Evolutionary conservation across 2,113 vertebrate genomes (phyloP).

Genomic region (Bos javanicus): DNA sequence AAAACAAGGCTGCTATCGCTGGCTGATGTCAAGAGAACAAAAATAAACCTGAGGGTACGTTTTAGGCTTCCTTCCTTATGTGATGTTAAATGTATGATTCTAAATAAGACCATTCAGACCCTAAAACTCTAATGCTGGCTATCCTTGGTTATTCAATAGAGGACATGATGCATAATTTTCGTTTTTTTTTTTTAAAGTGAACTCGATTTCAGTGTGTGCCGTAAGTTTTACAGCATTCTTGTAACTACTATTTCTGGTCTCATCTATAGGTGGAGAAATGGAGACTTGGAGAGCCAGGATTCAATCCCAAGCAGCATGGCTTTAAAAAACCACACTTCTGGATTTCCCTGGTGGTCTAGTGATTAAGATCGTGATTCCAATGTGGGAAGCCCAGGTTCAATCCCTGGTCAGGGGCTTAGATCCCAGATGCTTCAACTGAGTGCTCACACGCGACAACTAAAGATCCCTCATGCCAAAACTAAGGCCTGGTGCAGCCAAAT

Average conservation of each 20-base stretch:
- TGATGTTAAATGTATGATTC: not conserved
- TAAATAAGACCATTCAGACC: not conserved
- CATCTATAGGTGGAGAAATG: not conserved
- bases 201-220: not conserved
- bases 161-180: not conserved
- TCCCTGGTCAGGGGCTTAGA: not conserved
- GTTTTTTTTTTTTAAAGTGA: not conserved
- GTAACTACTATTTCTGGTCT: not conserved
- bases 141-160: not conserved
- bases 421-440: not conserved
- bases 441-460: rapidly evolving
- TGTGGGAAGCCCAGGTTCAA: not conserved
- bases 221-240: not conserved
- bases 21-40: constrained; percentile 2
- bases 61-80: not conserved
- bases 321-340: not conserved
- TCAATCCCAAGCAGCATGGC: not conserved
- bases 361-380: not conserved
- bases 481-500: not conserved
- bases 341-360: not conserved
- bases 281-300: not conserved
- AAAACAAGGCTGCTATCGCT: constrained; percentile 11
- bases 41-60: not conserved
- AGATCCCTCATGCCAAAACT: not conserved
- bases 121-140: not conserved